Evolutionary conservation across 2,797 vertebrate species (phyloP).

Genomic region (Pitangus sulphuratus): DNA sequence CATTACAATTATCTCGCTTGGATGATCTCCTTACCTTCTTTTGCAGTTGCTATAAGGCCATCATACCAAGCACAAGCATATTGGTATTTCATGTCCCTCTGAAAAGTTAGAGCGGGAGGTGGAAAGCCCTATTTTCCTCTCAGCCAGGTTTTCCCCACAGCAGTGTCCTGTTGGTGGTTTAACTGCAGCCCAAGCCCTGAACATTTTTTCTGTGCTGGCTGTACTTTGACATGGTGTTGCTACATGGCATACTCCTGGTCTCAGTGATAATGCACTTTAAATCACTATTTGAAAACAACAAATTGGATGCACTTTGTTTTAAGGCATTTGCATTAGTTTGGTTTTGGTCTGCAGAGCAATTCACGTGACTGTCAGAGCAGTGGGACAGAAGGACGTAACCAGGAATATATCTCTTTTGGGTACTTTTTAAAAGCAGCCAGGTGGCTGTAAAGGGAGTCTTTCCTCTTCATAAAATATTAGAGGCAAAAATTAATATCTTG

Average conservation of each 20-base stretch:
- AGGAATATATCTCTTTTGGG: constrained; percentile 12
- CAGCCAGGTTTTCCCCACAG: background rate
- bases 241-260: background rate
- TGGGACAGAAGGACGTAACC: background rate
- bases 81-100: background rate
- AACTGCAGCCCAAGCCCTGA: background rate
- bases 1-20: fast-evolving
- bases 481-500: constrained; percentile 19
- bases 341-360: background rate
- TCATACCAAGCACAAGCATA: background rate
- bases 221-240: background rate
- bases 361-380: background rate
- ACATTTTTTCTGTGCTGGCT: fast-evolving
- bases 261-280: background rate
- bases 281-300: background rate
- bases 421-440: background rate
- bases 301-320: background rate
- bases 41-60: background rate
- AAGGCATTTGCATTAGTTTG: background rate
- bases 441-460: constrained; percentile 16
- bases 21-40: background rate
- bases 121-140: background rate
- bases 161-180: background rate
- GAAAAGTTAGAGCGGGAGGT: fast-evolving
- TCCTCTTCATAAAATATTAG: constrained; percentile 41